Conservation (phyloP, 1,140 invertebrate species). For the Aphis gossypii region DNA sequence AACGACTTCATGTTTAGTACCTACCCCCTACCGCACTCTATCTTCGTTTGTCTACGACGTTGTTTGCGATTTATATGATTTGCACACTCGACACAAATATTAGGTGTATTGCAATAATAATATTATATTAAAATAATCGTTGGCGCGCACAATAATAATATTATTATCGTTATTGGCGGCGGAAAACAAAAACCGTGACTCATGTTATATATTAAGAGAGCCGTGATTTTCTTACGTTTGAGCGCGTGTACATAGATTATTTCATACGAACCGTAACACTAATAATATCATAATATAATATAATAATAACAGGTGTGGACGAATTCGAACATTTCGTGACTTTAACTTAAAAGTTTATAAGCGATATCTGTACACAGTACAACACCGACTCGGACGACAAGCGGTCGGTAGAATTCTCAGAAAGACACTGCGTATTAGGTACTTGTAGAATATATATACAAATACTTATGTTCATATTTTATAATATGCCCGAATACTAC, state of each 20-base stretch:
- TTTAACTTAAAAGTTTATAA: not conserved
- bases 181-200: conserved; percentile 40
- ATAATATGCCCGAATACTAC: too few relatives aligned
- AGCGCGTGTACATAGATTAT: not conserved
- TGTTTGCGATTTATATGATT: not conserved
- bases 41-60: not conserved
- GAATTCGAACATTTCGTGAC: not conserved
- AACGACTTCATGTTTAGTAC: not conserved
- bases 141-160: not conserved
- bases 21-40: not conserved
- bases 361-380: not conserved
- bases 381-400: not conserved
- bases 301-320: not conserved
- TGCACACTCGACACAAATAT: not conserved
- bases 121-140: not conserved
- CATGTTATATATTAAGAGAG: conserved; percentile 43
- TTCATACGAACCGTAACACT: not conserved
- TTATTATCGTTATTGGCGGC: not conserved
- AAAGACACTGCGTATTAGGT: too few relatives aligned
- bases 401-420: too few relatives aligned
- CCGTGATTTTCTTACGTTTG: not conserved
- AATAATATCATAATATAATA: not conserved
- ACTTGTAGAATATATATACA: too few relatives aligned
- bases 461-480: too few relatives aligned
- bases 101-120: not conserved